phyloP scores from a whole-genome alignment of 2,113 vertebrate genomes.

The Trichechus manatus region DNA sequence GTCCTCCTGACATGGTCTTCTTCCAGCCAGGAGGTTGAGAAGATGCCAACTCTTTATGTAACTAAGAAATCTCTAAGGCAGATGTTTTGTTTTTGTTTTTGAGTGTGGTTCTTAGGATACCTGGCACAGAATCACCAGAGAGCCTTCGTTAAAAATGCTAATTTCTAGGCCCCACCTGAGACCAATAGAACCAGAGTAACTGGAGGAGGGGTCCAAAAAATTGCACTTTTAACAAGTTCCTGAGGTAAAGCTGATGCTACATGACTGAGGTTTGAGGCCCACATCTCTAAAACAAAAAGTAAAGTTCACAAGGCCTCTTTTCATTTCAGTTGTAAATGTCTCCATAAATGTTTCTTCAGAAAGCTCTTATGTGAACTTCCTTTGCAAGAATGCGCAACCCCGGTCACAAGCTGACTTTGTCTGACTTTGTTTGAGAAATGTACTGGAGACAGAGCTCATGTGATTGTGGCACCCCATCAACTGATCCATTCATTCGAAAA shows the following conservation, averaged over 20 bases:
- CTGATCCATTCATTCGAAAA: conserved; percentile 82
- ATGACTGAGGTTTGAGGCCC: not conserved
- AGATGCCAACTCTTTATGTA: not conserved
- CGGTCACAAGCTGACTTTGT: conserved; percentile 83
- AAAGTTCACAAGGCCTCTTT: conserved; percentile 54
- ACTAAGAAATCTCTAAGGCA: not conserved
- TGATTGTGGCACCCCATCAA: conserved; percentile 83
- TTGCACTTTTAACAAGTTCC: not conserved
- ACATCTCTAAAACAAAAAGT: not conserved
- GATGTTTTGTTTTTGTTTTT: not conserved
- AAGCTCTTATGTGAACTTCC: conserved; percentile 56
- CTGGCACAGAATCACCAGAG: not conserved
- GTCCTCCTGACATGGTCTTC: not conserved
- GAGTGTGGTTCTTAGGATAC: not conserved
- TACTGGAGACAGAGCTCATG: conserved; percentile 69
- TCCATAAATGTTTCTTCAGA: conserved; percentile 25
- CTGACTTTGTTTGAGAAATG: conserved; percentile 67
- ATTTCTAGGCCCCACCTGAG: not conserved
- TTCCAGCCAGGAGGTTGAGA: not conserved
- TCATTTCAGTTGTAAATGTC: not conserved
- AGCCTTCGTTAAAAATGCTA: conserved; percentile 26
- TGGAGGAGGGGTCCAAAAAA: not conserved
- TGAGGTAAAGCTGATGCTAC: not conserved
- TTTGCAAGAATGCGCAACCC: conserved; percentile 31
- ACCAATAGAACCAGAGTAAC: not conserved